Percentiles rank a stretch among this genome's conserved stretches.
Conservation (phyloP, 2,797 vertebrate species). For the Danio albolineatus region DNA sequence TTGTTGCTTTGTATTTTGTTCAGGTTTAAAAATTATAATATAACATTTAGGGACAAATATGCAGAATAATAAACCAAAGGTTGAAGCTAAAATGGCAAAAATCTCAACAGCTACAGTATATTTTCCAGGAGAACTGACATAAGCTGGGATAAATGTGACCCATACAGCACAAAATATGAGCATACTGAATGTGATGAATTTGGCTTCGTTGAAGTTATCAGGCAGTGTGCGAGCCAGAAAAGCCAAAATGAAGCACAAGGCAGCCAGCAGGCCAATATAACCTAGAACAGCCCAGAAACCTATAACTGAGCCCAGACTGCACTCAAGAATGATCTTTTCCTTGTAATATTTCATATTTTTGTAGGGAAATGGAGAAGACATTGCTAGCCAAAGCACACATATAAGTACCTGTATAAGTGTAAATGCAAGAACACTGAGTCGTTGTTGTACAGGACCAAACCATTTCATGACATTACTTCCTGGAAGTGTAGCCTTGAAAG, state of each 20-base stretch:
- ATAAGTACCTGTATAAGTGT: slow-evolving; percentile 68
- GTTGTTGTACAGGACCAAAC: slow-evolving; percentile 77
- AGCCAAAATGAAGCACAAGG: slow-evolving; percentile 62
- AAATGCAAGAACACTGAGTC: slow-evolving; percentile 72
- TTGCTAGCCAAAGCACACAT: slow-evolving; percentile 65
- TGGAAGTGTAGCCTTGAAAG: slow-evolving; percentile 73
- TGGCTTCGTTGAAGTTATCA: slow-evolving; percentile 67
- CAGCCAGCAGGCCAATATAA: slow-evolving; percentile 62
- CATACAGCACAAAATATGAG: slow-evolving; percentile 66
- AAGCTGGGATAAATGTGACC: slow-evolving; percentile 65
- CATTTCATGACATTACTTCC: slow-evolving; percentile 75
- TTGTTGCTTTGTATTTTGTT: slow-evolving; percentile 66
- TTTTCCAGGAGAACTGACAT: slow-evolving; percentile 65
- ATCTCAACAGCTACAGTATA: slow-evolving; percentile 66
- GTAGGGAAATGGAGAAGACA: slow-evolving; percentile 60
- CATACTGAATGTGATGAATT: slow-evolving; percentile 69
- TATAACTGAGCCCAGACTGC: slow-evolving; percentile 61
- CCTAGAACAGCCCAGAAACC: slow-evolving; percentile 66
- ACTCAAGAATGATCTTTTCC: slow-evolving; percentile 68
- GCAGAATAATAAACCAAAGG: slow-evolving; percentile 65
- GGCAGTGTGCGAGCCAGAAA: slow-evolving; percentile 62
- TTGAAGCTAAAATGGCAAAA: slow-evolving; percentile 65
- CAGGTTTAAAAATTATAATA: slow-evolving; percentile 64
- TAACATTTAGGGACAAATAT: slow-evolving; percentile 68
- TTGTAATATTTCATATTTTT: slow-evolving; percentile 63